These are phyloP conservation scores for Trididemnum miniatum DNA, from an alignment of 23 tunicate genomes.

Conservation along the genomic window DNA sequence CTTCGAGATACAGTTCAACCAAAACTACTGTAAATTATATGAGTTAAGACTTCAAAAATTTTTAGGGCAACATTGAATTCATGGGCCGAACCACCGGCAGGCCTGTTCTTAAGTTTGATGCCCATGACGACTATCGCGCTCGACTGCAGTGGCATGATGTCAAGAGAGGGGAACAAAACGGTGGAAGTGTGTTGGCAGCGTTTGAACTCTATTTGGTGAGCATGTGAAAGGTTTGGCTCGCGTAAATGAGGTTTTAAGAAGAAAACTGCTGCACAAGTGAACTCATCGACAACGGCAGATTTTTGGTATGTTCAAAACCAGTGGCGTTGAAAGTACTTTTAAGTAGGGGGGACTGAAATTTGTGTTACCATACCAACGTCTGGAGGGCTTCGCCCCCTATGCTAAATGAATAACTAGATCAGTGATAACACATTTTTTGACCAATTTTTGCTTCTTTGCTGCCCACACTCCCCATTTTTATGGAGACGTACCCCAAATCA, in stretches of 20 bases:
- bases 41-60: not conserved
- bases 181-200: constrained; percentile 73
- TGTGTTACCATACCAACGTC: too few species aligned
- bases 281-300: too few species aligned
- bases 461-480: too few species aligned
- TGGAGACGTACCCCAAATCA: too few species aligned
- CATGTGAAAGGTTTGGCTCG: not conserved
- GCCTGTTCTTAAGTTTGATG: constrained; percentile 56
- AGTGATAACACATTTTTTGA: too few species aligned
- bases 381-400: too few species aligned
- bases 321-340: too few species aligned
- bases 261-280: not conserved
- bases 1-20: too few species aligned
- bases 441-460: not conserved
- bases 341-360: too few species aligned
- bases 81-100: constrained; percentile 75
- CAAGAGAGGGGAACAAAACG: constrained; percentile 42
- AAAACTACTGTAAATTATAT: too few species aligned
- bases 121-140: constrained; percentile 32
- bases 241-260: not conserved
- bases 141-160: constrained; percentile 56
- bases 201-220: constrained; percentile 81
- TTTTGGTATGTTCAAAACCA: too few species aligned
- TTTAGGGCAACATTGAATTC: constrained; percentile 1
- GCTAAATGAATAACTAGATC: too few species aligned